Conservation (phyloP, 2,113 vertebrate genomes). For the Pao palembangensis region DNA sequence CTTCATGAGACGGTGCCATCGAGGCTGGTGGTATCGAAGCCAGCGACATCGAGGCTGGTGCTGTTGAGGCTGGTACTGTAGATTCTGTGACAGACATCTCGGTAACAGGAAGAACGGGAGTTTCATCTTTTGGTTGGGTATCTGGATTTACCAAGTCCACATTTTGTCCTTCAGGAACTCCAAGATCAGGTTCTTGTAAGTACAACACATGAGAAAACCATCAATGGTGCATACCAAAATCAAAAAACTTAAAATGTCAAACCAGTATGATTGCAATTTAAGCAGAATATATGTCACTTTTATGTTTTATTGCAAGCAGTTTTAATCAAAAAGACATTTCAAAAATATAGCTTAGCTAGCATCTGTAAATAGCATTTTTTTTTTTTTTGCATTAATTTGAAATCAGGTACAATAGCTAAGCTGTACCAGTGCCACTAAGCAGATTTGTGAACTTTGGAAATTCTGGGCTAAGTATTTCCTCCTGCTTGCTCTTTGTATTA, state of each 20-base stretch:
- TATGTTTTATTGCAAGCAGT: background rate
- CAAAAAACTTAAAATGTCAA: background rate
- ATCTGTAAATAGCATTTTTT: background rate
- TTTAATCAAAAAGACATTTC: background rate
- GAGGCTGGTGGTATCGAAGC: background rate
- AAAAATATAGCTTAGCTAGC: no score
- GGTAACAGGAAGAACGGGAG: background rate
- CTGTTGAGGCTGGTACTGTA: conserved; percentile 6
- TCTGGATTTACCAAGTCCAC: conserved; percentile 18
- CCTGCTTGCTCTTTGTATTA: background rate
- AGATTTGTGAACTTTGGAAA: background rate
- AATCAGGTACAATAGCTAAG: no score
- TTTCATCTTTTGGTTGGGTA: conserved; percentile 25
- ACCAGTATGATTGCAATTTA: background rate
- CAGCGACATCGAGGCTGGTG: conserved; percentile 1
- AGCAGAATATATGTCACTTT: no score
- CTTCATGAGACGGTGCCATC: conserved; percentile 20
- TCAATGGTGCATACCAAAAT: background rate
- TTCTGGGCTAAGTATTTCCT: background rate
- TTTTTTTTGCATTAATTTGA: background rate
- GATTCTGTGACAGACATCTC: conserved; percentile 16
- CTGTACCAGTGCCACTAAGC: no score
- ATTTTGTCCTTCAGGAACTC: conserved; percentile 1
- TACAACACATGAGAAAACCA: conserved; percentile 10
- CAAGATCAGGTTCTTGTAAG: conserved; percentile 31